Evolutionary conservation across 2,888 invertebrate genomes (phyloP).

Genomic region (Empis livida): DNA sequence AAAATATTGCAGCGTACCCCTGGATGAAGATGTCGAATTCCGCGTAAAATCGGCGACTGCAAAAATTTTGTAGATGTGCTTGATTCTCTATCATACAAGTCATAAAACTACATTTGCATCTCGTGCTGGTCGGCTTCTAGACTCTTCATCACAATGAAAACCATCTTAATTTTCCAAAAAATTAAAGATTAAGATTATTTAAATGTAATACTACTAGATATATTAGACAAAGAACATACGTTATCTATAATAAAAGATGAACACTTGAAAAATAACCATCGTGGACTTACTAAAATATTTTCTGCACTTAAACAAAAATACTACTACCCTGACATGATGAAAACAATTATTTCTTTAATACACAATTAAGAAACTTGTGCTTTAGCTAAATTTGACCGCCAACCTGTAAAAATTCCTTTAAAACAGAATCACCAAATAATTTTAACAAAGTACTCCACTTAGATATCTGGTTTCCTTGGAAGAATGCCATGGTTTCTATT

Average conservation of each 20-base stretch:
- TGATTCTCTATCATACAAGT: too few relatives aligned
- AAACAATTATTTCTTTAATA: neutral
- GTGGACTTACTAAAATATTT: conserved; percentile 3
- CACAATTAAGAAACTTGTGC: conserved; percentile 2
- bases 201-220: conserved; percentile 2
- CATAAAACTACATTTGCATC: too few relatives aligned
- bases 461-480: conserved; percentile 2
- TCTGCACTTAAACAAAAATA: neutral
- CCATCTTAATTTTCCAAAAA: neutral
- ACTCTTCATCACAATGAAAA: too few relatives aligned
- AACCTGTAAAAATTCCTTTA: conserved; percentile 1
- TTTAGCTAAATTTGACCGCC: conserved; percentile 2
- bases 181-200: conserved; percentile 2
- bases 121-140: too few relatives aligned
- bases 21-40: too few relatives aligned
- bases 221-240: neutral
- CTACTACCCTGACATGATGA: neutral
- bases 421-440: neutral
- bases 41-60: too few relatives aligned
- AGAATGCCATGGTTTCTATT: conserved; percentile 3
- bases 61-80: too few relatives aligned
- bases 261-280: conserved; percentile 1
- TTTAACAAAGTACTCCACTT: conserved; percentile 3
- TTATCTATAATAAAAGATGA: neutral
- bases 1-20: too few relatives aligned